Conservation (phyloP, 2,888 invertebrate genomes). For the Phania funesta region DNA sequence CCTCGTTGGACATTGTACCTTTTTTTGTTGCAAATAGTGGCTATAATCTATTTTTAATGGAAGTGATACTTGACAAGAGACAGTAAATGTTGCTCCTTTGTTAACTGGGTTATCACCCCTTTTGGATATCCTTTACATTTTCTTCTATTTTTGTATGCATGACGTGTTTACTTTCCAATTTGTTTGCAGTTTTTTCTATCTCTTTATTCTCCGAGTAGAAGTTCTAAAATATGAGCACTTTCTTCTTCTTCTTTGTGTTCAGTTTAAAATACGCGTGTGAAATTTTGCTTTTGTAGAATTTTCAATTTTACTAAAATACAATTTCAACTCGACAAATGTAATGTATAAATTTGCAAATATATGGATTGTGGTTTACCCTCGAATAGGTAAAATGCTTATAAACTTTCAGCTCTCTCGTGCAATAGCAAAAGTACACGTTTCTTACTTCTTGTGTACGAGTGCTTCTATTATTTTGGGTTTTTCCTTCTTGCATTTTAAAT, state of each 20-base stretch:
- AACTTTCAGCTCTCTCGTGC: not conserved
- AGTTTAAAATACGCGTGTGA: slow-evolving; percentile 66
- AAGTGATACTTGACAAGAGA: no score
- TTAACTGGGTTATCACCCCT: slow-evolving; percentile 14
- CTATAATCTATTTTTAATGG: no score
- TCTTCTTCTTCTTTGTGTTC: slow-evolving; percentile 6
- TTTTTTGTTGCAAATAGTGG: no score
- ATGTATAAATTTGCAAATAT: slow-evolving; percentile 65
- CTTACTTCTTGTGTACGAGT: not conserved
- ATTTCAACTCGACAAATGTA: slow-evolving; percentile 62
- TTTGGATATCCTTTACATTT: slow-evolving; percentile 27
- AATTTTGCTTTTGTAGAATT: slow-evolving; percentile 53
- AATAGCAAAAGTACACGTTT: not conserved
- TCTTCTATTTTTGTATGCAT: slow-evolving; percentile 68
- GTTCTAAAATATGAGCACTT: slow-evolving; percentile 12
- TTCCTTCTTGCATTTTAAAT: slow-evolving; percentile 57
- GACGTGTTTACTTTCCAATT: slow-evolving; percentile 68
- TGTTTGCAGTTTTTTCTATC: slow-evolving; percentile 51
- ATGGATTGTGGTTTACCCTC: slow-evolving; percentile 64
- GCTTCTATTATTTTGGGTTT: slow-evolving; percentile 1
- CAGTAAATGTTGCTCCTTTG: not conserved
- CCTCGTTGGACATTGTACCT: no score
- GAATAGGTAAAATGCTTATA: slow-evolving; percentile 60
- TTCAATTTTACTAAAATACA: slow-evolving; percentile 59
- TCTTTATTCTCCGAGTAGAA: not conserved